Base-by-base conservation (phyloP, 1,140 invertebrate species). In the Cydia amplana region DNA sequence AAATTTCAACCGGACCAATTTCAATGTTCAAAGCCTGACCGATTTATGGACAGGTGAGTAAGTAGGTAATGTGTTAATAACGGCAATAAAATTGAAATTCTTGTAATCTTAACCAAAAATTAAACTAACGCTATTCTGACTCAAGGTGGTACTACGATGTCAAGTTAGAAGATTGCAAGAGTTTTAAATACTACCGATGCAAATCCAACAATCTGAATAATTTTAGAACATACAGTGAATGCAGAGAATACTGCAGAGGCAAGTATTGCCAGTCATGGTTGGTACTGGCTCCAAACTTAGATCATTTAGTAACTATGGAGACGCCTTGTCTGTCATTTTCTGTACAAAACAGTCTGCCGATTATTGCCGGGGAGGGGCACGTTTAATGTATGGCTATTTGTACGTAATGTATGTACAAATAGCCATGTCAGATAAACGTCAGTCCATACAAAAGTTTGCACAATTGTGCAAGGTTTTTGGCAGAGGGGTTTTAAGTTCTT, bases 61-160 rank as follows among this genome's bases (percentile, higher is more conserved):
- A n/a, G 49, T 51, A 6, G 18, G 49, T 51, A 51, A 6, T 51
- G 0, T 6, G n/a, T 51, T 51, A 7, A 51, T 12, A 51, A 51
- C n/a, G 6, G 4, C 4, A 51, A 51, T 51, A 51, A 6, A 0
- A 18, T n/a, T 51, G n/a, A 51, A 46, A 7, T n/a, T 18, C 0
- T 51, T 18, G 49, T 51, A n/a, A 51, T 51, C 4, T 51, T n/a
- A 51, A 9, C n/a, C n/a, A 51, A 46, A 51, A 14, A 51, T 1
- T 51, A 6, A 51, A 6, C 16, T 18, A 51, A n/a, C 3, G 0
- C 6, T n/a, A 51, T 51, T 51, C 49, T 14, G 14, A 14, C 16
- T 51, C n/a, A 51, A 90, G 88, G 65, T 90, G 81, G 77, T 90
- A 89, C 72, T 90, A 81, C 72, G 87, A 90, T 55, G n/a, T 86